These are phyloP conservation scores for Etheostoma perlongum DNA, from an alignment of 2,797 vertebrate genomes.

Conservation along the genomic window DNA sequence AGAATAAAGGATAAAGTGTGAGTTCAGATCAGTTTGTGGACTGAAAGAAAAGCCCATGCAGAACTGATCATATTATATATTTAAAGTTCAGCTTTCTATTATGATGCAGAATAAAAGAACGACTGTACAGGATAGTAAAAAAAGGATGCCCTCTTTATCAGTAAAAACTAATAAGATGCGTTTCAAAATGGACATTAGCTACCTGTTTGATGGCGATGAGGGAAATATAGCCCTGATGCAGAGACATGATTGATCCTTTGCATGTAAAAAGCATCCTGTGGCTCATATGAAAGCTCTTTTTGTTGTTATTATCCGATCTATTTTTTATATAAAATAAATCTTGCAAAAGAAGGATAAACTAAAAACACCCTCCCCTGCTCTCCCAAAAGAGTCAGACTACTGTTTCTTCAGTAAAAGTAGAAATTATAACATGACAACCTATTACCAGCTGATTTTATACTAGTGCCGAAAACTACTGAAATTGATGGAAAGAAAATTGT, in stretches of 20 bases:
- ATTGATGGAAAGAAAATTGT: neutral
- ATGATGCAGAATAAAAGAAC: neutral
- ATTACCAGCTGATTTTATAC: conserved; percentile 19
- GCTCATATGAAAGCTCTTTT: neutral
- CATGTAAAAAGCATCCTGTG: neutral
- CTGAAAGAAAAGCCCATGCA: neutral
- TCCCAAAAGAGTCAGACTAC: neutral
- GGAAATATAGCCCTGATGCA: neutral
- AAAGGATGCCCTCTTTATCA: neutral
- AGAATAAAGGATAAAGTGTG: neutral
- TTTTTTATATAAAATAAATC: neutral
- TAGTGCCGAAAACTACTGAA: neutral
- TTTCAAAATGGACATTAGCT: neutral
- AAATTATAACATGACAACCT: neutral
- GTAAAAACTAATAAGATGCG: neutral
- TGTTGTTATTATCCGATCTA: neutral
- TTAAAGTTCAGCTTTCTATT: neutral
- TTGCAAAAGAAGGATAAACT: neutral
- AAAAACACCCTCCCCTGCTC: neutral
- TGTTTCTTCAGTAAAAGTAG: neutral
- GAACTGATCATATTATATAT: neutral
- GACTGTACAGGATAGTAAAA: too few species aligned
- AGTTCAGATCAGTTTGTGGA: conserved; percentile 1
- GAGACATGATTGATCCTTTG: neutral
- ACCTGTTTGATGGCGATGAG: neutral